Evolutionary conservation across 2,888 invertebrate genomes (phyloP).

Genomic region (Incurvaria masculella): DNA sequence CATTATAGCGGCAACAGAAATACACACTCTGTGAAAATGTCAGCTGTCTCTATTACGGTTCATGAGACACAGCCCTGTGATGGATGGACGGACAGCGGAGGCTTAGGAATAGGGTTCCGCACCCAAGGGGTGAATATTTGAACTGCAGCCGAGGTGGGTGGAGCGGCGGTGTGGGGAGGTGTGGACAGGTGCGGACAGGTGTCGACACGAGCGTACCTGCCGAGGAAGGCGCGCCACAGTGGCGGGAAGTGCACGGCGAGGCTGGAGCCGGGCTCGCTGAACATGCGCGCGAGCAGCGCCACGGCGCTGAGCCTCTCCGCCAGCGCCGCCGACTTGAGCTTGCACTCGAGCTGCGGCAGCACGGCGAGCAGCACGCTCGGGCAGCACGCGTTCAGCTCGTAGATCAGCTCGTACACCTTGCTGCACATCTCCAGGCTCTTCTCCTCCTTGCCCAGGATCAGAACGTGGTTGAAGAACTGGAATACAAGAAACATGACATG

Average conservation of each 20-base stretch:
- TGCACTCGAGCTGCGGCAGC: conserved; percentile 93
- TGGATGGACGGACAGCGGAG: too few relatives aligned
- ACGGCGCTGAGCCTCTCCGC: conserved; percentile 84
- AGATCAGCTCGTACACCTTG: conserved; percentile 93
- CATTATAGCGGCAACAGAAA: too few relatives aligned
- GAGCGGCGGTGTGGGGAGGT: too few relatives aligned
- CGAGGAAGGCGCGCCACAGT: conserved; percentile 91
- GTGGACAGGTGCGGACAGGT: too few relatives aligned
- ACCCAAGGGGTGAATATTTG: too few relatives aligned
- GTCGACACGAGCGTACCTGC: too few relatives aligned
- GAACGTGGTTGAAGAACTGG: conserved; percentile 93
- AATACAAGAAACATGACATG: conserved; percentile 21
- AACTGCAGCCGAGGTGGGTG: too few relatives aligned
- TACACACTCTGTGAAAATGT: too few relatives aligned
- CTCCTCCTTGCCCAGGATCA: conserved; percentile 90
- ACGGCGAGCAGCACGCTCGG: conserved; percentile 83
- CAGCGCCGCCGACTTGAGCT: conserved; percentile 88
- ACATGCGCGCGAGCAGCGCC: conserved; percentile 90
- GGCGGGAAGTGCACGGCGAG: conserved; percentile 82
- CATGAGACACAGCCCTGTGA: too few relatives aligned
- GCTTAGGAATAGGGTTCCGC: too few relatives aligned
- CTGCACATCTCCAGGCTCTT: conserved; percentile 72
- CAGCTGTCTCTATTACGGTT: too few relatives aligned
- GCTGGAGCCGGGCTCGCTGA: conserved; percentile 90
- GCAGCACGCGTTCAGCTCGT: conserved; percentile 92